phyloP scores from a whole-genome alignment of 37 sponge, comb jelly and placozoan species.

The Aplysina aerophoba region DNA sequence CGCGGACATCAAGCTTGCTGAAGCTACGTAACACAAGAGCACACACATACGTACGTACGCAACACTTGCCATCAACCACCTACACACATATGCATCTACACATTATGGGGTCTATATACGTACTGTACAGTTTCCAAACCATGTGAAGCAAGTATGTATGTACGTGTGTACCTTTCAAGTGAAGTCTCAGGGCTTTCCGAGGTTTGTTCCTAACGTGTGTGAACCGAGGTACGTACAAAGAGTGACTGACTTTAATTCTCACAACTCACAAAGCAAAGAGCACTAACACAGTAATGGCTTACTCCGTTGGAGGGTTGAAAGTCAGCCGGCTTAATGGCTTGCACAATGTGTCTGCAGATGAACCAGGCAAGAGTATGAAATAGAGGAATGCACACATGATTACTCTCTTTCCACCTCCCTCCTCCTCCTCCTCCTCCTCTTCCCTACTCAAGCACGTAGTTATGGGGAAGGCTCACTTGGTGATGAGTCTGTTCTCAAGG shows the following conservation, averaged over 20 bases:
- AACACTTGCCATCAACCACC: not conserved
- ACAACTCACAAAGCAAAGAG: not conserved
- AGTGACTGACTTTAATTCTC: not conserved
- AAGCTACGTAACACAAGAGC: not conserved
- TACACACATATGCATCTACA: too few species aligned
- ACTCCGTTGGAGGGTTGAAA: too few species aligned
- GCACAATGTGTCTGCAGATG: not conserved
- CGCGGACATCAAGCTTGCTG: not conserved
- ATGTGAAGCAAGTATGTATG: too few species aligned
- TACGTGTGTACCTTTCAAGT: too few species aligned
- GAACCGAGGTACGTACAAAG: too few species aligned
- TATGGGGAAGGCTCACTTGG: constrained; percentile 42
- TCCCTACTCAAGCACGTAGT: too few species aligned
- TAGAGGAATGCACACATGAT: not conserved
- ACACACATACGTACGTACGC: not conserved
- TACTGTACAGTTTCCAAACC: too few species aligned
- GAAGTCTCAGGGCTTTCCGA: too few species aligned
- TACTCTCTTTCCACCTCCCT: too few species aligned
- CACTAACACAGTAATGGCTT: not conserved
- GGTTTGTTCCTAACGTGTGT: too few species aligned
- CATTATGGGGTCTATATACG: too few species aligned
- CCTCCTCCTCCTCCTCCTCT: too few species aligned
- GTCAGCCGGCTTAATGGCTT: not conserved
- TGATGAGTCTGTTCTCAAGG: constrained; percentile 47
- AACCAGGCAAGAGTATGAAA: not conserved